Evolutionary conservation across 2,888 invertebrate species (phyloP), one percentile per base, ranked within the genome.

Genomic region (Trichogramma dendrolimi): DNA sequence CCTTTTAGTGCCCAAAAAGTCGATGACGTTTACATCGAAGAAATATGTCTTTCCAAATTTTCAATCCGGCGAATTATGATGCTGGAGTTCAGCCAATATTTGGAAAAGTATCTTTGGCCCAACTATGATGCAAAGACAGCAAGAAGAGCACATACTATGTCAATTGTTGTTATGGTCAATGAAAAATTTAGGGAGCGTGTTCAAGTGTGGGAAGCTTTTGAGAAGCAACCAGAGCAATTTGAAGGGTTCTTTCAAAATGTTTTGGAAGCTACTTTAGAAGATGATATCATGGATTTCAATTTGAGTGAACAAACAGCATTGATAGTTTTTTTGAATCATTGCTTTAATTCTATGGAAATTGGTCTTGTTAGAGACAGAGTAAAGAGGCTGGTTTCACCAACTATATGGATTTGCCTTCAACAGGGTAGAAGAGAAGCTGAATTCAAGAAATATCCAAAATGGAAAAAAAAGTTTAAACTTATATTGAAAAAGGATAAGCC

Each of bases 121-220:
- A 93, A 97, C 80, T 99, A 93, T 79, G 82, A 84, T 59, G 84
- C 88, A 0, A 86, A 85, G n/a, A 80, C 82, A 68, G 88, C 94
- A 1, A 85, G 90, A 2, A 86, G 89, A 71, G 88, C 91, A n/a
- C 96, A 97, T 78, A 86, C 96, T 74, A 87, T 99, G 87, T 96
- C 97, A 0, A 94, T 99, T 67, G 92, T 96, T n/a, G 90, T 94
- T 0, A 95, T 99, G 93, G 88, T 98, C 52, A 99, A 99, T 82
- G 98, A 99, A 78, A 99, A 99, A 79, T 96, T 96, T 75, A 84
- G 98, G 2, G 99, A 99, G 80, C 83, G 98, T 58, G 96, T 98
- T 6, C 93, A 92, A 65, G 94, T 96, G 4, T 99, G 98, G 98
- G 89, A 92, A 85, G 87, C 90, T 1, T 95, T 97, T 73, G 86